Percentiles rank a stretch among this genome's conserved stretches.
These are phyloP conservation scores for Crossoptilon crossoptilon DNA, from an alignment of 2,797 vertebrate genomes.

Conservation along the genomic window DNA sequence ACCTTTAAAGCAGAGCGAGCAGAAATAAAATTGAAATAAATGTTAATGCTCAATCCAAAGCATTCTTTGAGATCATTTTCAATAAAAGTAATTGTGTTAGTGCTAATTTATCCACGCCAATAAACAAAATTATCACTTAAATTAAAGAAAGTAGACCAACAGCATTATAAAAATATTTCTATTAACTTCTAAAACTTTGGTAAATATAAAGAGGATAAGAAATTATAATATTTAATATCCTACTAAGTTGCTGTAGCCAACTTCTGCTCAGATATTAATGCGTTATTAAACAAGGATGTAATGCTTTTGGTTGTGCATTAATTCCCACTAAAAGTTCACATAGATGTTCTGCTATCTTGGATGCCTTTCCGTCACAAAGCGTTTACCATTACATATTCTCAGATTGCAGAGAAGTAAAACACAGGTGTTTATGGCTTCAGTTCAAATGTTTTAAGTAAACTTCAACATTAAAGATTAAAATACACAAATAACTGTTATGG, in stretches of 20 bases:
- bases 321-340: not conserved
- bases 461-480: not conserved
- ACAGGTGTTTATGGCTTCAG: not conserved
- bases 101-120: not conserved
- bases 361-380: not conserved
- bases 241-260: not conserved
- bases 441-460: not conserved
- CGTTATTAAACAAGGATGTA: accelerated
- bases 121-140: not conserved
- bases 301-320: not conserved
- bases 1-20: not conserved
- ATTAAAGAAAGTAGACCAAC: not conserved
- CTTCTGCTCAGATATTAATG: not conserved
- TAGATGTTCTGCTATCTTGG: not conserved
- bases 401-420: not conserved
- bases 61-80: not conserved
- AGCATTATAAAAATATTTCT: not conserved
- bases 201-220: not conserved
- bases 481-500: accelerated
- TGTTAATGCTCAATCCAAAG: not conserved
- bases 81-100: not conserved
- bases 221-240: not conserved
- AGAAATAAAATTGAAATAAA: not conserved
- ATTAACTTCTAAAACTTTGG: not conserved
- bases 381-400: not conserved